A percentile compares a stretch with the other conserved stretches of the same genome.
phyloP scores from a whole-genome alignment of 1,140 invertebrate species.

The Paraescarpia echinospica region DNA sequence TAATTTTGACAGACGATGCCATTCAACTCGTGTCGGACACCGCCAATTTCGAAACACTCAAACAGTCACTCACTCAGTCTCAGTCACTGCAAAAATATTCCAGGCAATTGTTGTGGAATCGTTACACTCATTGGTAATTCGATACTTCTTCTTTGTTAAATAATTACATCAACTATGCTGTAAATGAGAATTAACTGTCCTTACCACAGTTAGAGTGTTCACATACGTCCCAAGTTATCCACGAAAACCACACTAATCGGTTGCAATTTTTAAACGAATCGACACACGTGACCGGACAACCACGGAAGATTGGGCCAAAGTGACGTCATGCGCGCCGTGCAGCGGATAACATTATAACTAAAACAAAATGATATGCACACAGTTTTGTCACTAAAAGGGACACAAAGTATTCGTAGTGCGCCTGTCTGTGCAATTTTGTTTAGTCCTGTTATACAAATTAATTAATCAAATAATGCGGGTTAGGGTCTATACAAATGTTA shows the following conservation, averaged over 20 bases:
- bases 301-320: not conserved
- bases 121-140: not conserved
- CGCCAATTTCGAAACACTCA: not conserved
- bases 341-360: not conserved
- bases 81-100: not conserved
- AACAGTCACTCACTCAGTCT: too few species aligned
- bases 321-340: constrained; percentile 2
- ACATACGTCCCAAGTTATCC: not conserved
- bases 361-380: not conserved
- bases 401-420: too few species aligned
- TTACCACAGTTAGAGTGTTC: not conserved
- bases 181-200: not conserved
- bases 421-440: not conserved
- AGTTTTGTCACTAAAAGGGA: not conserved
- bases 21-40: not conserved
- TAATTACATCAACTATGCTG: not conserved
- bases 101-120: not conserved
- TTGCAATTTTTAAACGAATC: not conserved
- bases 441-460: too few species aligned
- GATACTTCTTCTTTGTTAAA: not conserved
- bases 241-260: not conserved
- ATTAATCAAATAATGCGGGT: too few species aligned
- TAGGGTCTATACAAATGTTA: too few species aligned
- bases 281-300: not conserved
- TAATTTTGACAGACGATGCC: not conserved